Conservation (phyloP, 2,797 vertebrate genomes). For the Prionace glauca region DNA sequence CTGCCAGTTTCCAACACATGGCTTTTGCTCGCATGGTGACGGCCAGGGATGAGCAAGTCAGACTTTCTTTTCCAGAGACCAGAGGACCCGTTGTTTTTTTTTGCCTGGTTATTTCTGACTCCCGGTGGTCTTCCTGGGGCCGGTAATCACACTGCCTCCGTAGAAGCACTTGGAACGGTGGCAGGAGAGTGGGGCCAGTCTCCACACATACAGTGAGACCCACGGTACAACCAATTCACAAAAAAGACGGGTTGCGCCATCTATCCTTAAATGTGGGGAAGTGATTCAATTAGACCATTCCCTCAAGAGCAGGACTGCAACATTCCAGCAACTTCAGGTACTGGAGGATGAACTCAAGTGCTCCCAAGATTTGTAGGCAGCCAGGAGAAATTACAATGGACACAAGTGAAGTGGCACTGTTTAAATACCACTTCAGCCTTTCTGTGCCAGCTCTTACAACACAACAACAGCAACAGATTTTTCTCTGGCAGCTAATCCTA, state of each 20-base stretch:
- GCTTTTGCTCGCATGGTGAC: background rate
- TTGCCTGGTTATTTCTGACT: background rate
- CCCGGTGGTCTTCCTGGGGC: background rate
- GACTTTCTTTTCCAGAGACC: background rate
- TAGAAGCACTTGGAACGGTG: background rate
- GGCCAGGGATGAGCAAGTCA: background rate
- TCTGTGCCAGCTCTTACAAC: background rate
- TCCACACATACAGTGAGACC: background rate
- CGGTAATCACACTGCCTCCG: background rate
- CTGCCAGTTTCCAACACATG: background rate
- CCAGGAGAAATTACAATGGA: background rate
- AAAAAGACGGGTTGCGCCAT: background rate
- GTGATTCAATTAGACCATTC: background rate
- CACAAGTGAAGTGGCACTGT: background rate
- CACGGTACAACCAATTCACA: background rate
- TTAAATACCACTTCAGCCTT: background rate
- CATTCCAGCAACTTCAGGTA: background rate
- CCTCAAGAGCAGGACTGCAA: background rate
- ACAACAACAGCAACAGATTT: background rate
- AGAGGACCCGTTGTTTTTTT: background rate
- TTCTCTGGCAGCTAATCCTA: background rate
- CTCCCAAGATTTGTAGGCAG: too few relatives aligned
- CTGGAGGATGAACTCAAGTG: background rate
- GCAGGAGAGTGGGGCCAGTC: background rate
- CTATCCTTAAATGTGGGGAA: background rate